A percentile compares a stretch with the other conserved stretches of the same genome.
phyloP scores from a whole-genome alignment of 2,113 vertebrate species.

The Polyodon spathula region DNA sequence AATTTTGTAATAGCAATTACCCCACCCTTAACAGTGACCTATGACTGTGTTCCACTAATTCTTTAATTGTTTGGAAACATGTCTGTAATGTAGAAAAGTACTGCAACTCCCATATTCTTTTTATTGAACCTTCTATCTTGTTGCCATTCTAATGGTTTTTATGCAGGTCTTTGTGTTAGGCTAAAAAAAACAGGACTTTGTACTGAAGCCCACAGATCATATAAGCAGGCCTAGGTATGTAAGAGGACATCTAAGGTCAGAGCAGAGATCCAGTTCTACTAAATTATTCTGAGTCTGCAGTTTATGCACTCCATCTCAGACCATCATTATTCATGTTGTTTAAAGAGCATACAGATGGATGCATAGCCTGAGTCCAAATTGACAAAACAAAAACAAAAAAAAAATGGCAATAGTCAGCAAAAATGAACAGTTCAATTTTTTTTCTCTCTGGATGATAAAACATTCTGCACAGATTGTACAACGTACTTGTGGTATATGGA shows the following conservation, averaged over 20 bases:
- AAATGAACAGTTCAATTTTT: no score
- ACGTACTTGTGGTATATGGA: no score
- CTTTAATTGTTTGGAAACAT: background rate
- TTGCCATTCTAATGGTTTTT: background rate
- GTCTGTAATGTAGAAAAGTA: background rate
- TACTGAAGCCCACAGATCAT: background rate
- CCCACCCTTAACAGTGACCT: no score
- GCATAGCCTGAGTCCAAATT: background rate
- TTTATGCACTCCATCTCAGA: background rate
- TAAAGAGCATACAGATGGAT: background rate
- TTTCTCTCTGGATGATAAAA: no score
- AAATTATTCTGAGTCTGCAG: background rate
- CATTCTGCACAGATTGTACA: no score
- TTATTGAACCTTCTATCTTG: background rate
- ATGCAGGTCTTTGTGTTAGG: background rate
- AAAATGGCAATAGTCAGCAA: no score
- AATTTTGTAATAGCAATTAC: no score
- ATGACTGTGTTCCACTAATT: background rate
- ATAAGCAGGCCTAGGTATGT: background rate
- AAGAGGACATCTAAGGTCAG: background rate
- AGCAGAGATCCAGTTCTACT: background rate
- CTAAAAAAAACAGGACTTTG: conserved; percentile 7
- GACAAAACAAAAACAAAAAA: background rate
- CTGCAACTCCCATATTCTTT: conserved; percentile 1
- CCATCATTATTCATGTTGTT: background rate